Conservation (phyloP, 2,797 vertebrate species). For the Esox masquinongy region DNA sequence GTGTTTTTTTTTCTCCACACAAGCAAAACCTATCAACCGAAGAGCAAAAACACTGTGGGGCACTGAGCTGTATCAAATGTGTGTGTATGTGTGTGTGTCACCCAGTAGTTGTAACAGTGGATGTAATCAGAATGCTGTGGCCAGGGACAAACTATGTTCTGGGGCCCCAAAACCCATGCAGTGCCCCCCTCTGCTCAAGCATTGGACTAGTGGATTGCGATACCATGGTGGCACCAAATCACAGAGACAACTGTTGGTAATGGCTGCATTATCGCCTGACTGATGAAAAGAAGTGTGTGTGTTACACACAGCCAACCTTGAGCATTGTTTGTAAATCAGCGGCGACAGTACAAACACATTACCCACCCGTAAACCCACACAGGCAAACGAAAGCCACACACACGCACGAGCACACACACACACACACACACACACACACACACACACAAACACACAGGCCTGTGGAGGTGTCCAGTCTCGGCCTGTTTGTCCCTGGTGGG, state of each 20-base stretch:
- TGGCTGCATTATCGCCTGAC: neutral
- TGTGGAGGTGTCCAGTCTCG: neutral
- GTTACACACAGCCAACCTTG: neutral
- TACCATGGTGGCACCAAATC: neutral
- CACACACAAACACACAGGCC: neutral
- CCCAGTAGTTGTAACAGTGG: neutral
- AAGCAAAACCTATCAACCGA: constrained; percentile 34
- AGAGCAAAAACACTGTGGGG: constrained; percentile 29
- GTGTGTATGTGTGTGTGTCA: constrained; percentile 33
- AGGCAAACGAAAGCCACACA: too few relatives aligned
- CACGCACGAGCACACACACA: neutral
- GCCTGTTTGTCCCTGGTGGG: neutral
- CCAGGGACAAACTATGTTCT: neutral
- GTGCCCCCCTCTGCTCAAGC: neutral
- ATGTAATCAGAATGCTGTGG: constrained; percentile 1
- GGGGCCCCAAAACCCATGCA: neutral
- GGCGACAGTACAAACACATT: too few relatives aligned
- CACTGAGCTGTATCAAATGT: constrained; percentile 31
- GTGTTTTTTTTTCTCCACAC: constrained; percentile 21
- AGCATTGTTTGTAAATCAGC: neutral
- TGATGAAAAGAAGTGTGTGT: neutral
- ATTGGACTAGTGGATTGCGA: neutral
- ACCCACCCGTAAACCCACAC: too few relatives aligned
- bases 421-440: constrained; percentile 20
- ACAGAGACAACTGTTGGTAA: neutral